phyloP scores from a whole-genome alignment of 1,140 invertebrate species.

The Aphaenogaster rudis region DNA sequence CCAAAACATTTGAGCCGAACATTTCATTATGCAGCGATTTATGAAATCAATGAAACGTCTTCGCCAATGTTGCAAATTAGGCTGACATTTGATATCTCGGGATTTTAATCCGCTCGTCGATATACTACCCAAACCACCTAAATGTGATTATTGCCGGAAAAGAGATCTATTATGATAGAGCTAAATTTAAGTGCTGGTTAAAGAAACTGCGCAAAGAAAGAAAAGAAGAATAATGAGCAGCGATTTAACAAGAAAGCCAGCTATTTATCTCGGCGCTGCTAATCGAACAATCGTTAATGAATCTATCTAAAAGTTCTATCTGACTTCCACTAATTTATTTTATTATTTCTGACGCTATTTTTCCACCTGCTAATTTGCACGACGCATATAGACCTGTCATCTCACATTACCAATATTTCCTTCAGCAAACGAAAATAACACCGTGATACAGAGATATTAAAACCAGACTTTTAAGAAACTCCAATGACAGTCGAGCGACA shows the following conservation, averaged over 20 bases:
- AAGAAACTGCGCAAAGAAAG: not conserved
- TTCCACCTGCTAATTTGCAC: not conserved
- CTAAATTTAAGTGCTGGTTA: conserved; percentile 15
- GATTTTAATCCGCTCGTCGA: conserved; percentile 13
- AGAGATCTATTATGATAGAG: conserved; percentile 9
- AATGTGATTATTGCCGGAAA: conserved; percentile 19
- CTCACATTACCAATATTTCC: not conserved
- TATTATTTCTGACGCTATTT: conserved; percentile 11
- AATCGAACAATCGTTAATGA: conserved; percentile 18
- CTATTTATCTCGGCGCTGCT: not conserved
- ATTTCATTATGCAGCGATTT: conserved; percentile 50
- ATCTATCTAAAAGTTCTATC: not conserved
- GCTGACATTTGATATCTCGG: conserved; percentile 7
- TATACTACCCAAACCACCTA: not conserved
- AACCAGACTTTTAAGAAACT: not conserved
- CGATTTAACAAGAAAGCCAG: conserved; percentile 32
- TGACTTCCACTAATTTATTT: conserved; percentile 26
- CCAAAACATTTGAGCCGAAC: conserved; percentile 21
- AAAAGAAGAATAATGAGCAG: conserved; percentile 23
- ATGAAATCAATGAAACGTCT: conserved; percentile 35
- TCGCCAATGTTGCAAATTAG: conserved; percentile 19
- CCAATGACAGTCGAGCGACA: not conserved
- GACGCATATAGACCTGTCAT: not conserved
- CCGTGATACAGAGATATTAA: not conserved
- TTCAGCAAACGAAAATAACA: conserved; percentile 9